Percentiles rank a stretch among this genome's conserved stretches.
Evolutionary conservation across 2,113 vertebrate species (phyloP).

Genomic region (Mionectes macconnelli): DNA sequence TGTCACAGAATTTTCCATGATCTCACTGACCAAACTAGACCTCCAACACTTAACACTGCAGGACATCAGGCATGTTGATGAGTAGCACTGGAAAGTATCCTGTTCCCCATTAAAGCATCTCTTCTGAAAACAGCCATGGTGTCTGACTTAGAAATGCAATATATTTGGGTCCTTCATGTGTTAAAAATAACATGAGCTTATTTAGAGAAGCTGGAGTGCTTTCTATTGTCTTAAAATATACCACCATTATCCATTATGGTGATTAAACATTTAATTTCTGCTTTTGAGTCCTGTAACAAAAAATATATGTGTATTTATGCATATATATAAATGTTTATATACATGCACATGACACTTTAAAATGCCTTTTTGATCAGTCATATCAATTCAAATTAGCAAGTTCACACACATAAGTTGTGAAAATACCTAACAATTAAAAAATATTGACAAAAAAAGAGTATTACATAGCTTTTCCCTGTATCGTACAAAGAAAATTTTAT

Average conservation of each 20-base stretch:
- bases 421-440: background rate
- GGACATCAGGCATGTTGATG: background rate
- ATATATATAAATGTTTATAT: background rate
- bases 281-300: background rate
- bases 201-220: background rate
- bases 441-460: background rate
- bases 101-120: background rate
- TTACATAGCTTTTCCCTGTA: background rate
- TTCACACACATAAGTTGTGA: background rate
- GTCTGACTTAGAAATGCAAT: background rate
- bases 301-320: background rate
- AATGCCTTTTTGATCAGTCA: background rate
- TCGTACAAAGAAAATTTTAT: background rate
- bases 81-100: background rate
- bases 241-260: background rate
- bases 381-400: background rate
- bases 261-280: background rate
- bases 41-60: background rate
- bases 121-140: background rate
- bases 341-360: background rate
- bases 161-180: background rate
- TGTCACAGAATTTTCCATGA: background rate
- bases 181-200: conserved; percentile 11
- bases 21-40: background rate
- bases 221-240: conserved; percentile 23